Evolutionary conservation across 2,888 invertebrate genomes (phyloP).

Genomic region (Fissipunctia ypsillon): DNA sequence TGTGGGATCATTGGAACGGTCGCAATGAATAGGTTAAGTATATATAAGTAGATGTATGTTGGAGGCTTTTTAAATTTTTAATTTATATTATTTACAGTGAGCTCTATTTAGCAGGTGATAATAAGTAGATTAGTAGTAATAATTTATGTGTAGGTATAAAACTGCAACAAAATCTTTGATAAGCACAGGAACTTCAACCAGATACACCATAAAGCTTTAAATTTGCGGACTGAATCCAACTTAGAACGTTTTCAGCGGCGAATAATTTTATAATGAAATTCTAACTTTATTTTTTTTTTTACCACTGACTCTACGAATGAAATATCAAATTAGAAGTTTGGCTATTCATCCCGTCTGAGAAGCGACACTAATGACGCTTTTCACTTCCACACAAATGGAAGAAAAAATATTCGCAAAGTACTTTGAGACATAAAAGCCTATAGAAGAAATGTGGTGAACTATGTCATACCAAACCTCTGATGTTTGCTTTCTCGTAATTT

Average conservation of each 20-base stretch:
- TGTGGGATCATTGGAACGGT: too few species aligned
- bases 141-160: not conserved
- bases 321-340: constrained; percentile 10
- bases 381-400: constrained; percentile 8
- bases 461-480: not conserved
- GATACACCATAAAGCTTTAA: not conserved
- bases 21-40: too few species aligned
- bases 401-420: constrained; percentile 3
- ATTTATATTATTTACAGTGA: too few species aligned
- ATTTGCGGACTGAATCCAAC: not conserved
- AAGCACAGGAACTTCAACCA: too few species aligned
- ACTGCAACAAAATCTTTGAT: too few species aligned
- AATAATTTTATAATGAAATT: not conserved
- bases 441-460: not conserved
- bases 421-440: not conserved
- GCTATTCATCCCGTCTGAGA: not conserved
- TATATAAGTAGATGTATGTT: too few species aligned
- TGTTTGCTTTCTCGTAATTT: not conserved
- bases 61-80: too few species aligned
- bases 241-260: not conserved
- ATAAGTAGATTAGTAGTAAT: not conserved
- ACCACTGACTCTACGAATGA: not conserved
- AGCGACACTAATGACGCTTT: constrained; percentile 22
- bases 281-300: not conserved
- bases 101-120: not conserved